Evolutionary conservation across 2,888 invertebrate genomes (phyloP).

Genomic region (Lasioglossum villosulum): DNA sequence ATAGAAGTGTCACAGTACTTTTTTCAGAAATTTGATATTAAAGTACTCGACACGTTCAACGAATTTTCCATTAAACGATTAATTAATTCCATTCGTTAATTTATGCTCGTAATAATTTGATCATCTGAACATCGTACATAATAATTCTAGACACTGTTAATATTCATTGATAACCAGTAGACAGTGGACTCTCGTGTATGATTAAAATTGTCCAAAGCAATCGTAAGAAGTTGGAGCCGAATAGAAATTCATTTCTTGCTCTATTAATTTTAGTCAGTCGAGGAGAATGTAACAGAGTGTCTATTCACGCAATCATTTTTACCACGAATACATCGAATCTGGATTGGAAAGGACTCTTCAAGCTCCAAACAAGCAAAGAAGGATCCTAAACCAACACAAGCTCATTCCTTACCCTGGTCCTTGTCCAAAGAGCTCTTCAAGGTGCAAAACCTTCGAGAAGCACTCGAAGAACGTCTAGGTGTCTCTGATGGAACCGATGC

Average conservation of each 20-base stretch:
- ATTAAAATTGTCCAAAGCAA: background rate
- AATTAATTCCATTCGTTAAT: background rate
- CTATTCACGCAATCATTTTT: background rate
- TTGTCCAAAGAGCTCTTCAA: background rate
- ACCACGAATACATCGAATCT: background rate
- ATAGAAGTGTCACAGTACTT: background rate
- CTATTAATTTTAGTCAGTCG: background rate
- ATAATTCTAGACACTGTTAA: background rate
- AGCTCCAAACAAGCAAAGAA: background rate
- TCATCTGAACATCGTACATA: background rate
- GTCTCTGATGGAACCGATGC: background rate
- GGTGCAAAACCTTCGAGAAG: background rate
- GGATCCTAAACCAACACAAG: background rate
- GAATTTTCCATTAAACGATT: too few species aligned
- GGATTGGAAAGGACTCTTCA: background rate
- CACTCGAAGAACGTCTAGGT: too few species aligned
- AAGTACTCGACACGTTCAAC: too few species aligned
- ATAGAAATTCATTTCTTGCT: background rate
- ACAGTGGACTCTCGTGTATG: background rate
- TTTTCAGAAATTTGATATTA: background rate
- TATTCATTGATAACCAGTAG: background rate
- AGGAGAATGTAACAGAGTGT: background rate
- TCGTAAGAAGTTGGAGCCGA: background rate
- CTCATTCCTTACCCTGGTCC: slow-evolving; percentile 12
- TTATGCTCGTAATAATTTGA: background rate